Evolutionary conservation across 53 echinoderm and acorn worm genomes (phyloP).

Genomic region (Paracentrotus lividus): DNA sequence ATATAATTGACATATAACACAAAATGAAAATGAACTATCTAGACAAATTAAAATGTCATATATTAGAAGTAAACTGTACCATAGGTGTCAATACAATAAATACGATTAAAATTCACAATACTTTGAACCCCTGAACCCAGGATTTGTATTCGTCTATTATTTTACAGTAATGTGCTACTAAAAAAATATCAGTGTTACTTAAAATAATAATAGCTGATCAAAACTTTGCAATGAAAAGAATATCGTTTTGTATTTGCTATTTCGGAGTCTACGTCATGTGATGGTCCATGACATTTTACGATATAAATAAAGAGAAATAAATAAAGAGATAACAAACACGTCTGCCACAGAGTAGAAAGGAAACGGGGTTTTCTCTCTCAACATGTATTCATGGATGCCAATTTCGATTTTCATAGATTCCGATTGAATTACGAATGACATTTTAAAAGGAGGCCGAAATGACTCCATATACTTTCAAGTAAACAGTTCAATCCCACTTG

Average conservation of each 20-base stretch:
- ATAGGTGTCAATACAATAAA: too few relatives aligned
- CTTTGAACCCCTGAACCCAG: too few relatives aligned
- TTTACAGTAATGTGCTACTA: background rate
- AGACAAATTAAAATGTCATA: too few relatives aligned
- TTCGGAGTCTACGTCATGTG: too few relatives aligned
- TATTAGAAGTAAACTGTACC: too few relatives aligned
- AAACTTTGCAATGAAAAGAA: too few relatives aligned
- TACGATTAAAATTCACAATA: too few relatives aligned
- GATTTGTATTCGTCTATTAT: too few relatives aligned
- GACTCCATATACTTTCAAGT: background rate
- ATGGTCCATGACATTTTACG: background rate
- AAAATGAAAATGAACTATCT: too few relatives aligned
- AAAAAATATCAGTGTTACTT: background rate
- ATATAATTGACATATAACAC: too few relatives aligned
- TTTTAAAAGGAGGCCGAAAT: slow-evolving; percentile 52
- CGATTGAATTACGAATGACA: slow-evolving; percentile 45
- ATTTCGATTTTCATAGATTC: slow-evolving; percentile 36
- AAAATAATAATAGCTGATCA: background rate
- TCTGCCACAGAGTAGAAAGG: background rate
- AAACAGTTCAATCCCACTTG: slow-evolving; percentile 35
- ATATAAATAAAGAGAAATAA: background rate
- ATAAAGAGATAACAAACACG: slow-evolving; percentile 7
- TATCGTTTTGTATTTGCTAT: too few relatives aligned
- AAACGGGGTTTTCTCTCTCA: slow-evolving; percentile 36
- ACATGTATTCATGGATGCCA: slow-evolving; percentile 24